Base-by-base conservation (phyloP, 1,140 invertebrate species). In the Notospermus geniculatus region DNA sequence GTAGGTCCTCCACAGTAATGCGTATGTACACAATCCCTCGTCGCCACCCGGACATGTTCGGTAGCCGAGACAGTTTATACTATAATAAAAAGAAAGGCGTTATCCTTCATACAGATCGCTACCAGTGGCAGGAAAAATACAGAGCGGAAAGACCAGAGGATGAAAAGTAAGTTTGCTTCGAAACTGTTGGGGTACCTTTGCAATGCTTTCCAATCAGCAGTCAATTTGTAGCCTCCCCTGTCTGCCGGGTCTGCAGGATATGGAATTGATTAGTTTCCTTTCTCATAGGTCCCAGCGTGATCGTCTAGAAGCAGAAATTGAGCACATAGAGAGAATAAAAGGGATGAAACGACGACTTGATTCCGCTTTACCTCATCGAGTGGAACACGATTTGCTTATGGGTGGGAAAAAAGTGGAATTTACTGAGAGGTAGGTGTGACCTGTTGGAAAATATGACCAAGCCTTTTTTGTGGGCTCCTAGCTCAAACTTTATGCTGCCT, bases 391-490 rank as follows among this genome's bases (percentile, higher is more conserved):
- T 55, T 66, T 78, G 5, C 62, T 76, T 15, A 73, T 78, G 75
- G 75, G 74, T 29, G 75, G 76, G 15, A 75, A 71, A 52, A 73
- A 70, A 64, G 66, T 74, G 25, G 73, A 74, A 53, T 73, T 76
- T 54, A 65, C 69, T 50, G 76, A 78, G 62, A 70, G 75, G 75
- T 77, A 59, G 29, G 27, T n/a, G n/a, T n/a, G n/a, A n/a, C n/a
- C n/a, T n/a, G n/a, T n/a, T n/a, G n/a, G n/a, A n/a, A n/a, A n/a
- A n/a, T n/a, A n/a, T n/a, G n/a, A n/a, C n/a, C n/a, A n/a, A n/a
- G n/a, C n/a, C n/a, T n/a, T n/a, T n/a, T n/a, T n/a, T n/a, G n/a
- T n/a, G n/a, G n/a, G n/a, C n/a, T n/a, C n/a, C n/a, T n/a, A n/a
- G n/a, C n/a, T n/a, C n/a, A n/a, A n/a, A n/a, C n/a, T n/a, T n/a